Conservation (phyloP, 2,797 vertebrate genomes). For the Phoeniculus purpureus region DNA sequence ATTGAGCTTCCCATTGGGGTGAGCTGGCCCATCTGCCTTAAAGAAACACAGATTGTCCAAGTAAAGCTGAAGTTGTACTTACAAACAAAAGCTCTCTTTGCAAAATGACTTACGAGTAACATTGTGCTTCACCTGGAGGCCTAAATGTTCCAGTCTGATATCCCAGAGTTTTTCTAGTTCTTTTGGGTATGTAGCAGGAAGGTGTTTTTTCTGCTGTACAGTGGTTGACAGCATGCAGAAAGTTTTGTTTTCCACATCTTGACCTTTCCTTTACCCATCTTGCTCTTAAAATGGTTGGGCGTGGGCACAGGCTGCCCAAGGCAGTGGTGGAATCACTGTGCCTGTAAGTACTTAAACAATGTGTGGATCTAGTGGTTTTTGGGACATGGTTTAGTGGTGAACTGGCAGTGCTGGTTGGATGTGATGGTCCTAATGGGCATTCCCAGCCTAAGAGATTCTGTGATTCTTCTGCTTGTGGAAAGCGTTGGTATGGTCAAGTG, state of each 20-base stretch:
- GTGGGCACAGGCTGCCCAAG: too few relatives aligned
- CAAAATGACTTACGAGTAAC: background rate
- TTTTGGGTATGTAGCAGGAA: background rate
- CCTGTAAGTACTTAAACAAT: too few relatives aligned
- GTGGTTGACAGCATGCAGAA: accelerated
- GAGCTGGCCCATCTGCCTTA: background rate
- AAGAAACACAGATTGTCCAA: background rate
- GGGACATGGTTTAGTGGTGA: too few relatives aligned
- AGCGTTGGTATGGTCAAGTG: too few relatives aligned
- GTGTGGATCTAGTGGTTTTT: too few relatives aligned
- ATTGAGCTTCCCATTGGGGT: accelerated
- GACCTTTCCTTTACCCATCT: background rate
- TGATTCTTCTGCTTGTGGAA: too few relatives aligned
- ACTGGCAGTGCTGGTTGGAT: too few relatives aligned
- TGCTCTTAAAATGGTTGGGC: too few relatives aligned
- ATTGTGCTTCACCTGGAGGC: background rate
- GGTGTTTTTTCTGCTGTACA: background rate
- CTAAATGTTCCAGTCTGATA: accelerated
- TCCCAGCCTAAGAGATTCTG: too few relatives aligned
- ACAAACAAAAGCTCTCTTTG: background rate
- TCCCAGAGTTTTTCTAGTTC: background rate
- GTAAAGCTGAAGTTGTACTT: background rate
- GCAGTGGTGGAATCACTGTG: too few relatives aligned
- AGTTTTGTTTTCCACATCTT: background rate
- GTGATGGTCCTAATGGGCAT: too few relatives aligned